Evolutionary conservation across 2,888 invertebrate genomes (phyloP).

Genomic region (Isoperla grammatica): DNA sequence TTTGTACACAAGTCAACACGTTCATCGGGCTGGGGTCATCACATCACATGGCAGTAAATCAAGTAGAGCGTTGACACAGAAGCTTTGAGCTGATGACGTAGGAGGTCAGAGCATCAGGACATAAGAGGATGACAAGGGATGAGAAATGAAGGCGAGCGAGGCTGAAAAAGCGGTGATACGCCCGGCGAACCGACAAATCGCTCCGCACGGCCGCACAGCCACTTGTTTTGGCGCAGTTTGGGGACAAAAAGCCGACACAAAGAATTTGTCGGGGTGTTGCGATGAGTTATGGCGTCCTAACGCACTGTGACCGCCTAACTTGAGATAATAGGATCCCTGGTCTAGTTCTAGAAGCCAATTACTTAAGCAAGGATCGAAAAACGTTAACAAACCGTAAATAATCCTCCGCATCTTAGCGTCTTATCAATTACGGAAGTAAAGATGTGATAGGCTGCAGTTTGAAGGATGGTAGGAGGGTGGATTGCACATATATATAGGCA

Average conservation of each 20-base stretch:
- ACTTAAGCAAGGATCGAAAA: slow-evolving; percentile 1
- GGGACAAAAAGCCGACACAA: slow-evolving; percentile 13
- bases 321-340: slow-evolving; percentile 12
- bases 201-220: slow-evolving; percentile 4
- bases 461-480: too few species aligned
- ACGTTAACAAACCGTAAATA: not conserved
- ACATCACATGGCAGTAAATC: too few species aligned
- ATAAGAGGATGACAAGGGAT: slow-evolving; percentile 13
- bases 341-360: not conserved
- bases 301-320: not conserved
- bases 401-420: not conserved
- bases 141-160: slow-evolving; percentile 8
- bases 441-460: too few species aligned
- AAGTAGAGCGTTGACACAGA: too few species aligned
- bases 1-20: too few species aligned
- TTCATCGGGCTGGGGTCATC: too few species aligned
- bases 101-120: too few species aligned
- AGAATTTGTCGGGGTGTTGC: slow-evolving; percentile 16
- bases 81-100: too few species aligned
- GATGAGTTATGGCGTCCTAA: slow-evolving; percentile 1
- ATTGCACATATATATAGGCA: too few species aligned
- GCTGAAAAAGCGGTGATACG: not conserved
- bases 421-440: too few species aligned
- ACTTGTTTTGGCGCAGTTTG: slow-evolving; percentile 8
- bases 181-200: slow-evolving; percentile 4